Base-by-base conservation (phyloP, 2,888 invertebrate genomes). In the Sarcophaga rosellei region DNA sequence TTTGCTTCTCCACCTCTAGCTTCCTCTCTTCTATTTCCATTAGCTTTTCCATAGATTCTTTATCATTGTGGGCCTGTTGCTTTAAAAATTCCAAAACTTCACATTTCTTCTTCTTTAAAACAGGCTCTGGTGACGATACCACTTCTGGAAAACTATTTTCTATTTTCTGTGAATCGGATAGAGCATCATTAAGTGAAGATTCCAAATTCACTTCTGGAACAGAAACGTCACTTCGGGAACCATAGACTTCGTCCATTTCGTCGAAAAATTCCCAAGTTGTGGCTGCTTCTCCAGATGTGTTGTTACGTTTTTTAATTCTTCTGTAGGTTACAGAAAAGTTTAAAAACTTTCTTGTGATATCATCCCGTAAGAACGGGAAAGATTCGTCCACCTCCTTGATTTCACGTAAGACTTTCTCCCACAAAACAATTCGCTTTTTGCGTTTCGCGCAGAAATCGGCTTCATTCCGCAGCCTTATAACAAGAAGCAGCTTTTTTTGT, bases 281-380 rank as follows among this genome's bases (percentile, higher is more conserved):
- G 23, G 23, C 23, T 23, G 3, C 23, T 3, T 23, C 23, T 23
- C 23, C 23, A 3, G 23, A 23, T 23, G 23, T 23, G 23, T 23
- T 23, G 23, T 23, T 23, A 2, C 23, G 23, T 23, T 23, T 23
- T 23, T 23, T 23, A 23, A 23, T 23, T 23, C 23, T 3, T 23
- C 23, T 23, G 5, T 61, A 61, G 15, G 61, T 61, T n/a, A 61
- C 61, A 20, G 17, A 2, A n/a, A 69, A 69, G 47, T 69, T 53
- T 3, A 69, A 15, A 47, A 69, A 69, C 10, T 53, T 69, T 69
- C 69, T 69, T 4, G 69, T 47, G 12, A 69, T 47, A 21, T 69
- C 69, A 69, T 47, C 69, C 47, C 69, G 21, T 47, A 53, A 47
- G 53, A 47, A 69, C 6, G 69, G 69, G n/a, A 68, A 68, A n/a